Evolutionary conservation across 2,888 invertebrate genomes (phyloP).

Genomic region (Cataglyphis livida): DNA sequence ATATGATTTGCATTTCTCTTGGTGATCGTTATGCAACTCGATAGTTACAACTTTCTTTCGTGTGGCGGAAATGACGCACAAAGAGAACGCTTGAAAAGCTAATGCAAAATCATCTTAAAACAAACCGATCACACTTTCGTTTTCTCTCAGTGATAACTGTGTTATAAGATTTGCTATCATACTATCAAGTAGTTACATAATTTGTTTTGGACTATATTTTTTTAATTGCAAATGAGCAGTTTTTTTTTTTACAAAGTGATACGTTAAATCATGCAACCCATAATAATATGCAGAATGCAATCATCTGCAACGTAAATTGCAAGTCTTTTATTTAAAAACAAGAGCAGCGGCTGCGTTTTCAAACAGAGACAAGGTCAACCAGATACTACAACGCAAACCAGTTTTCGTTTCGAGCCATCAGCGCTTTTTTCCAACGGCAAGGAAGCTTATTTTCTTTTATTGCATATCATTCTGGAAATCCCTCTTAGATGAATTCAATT

Average conservation of each 20-base stretch:
- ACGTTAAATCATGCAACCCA: background rate
- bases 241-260: background rate
- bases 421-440: background rate
- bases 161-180: slow-evolving; percentile 1
- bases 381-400: slow-evolving; percentile 70
- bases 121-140: slow-evolving; percentile 57
- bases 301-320: slow-evolving; percentile 24
- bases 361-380: slow-evolving; percentile 73
- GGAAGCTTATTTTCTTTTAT: background rate
- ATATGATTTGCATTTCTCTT: slow-evolving; percentile 35
- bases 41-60: slow-evolving; percentile 57
- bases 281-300: background rate
- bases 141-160: slow-evolving; percentile 44
- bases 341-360: slow-evolving; percentile 75
- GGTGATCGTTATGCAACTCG: slow-evolving; percentile 47
- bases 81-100: slow-evolving; percentile 42
- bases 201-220: background rate
- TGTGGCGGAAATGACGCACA: slow-evolving; percentile 35
- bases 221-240: background rate
- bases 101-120: slow-evolving; percentile 42
- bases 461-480: background rate
- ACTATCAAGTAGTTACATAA: slow-evolving; percentile 21
- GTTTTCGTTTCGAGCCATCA: slow-evolving; percentile 60
- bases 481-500: background rate
- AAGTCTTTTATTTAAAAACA: slow-evolving; percentile 42